Base-by-base conservation (phyloP, 1,140 invertebrate species). In the Batillaria attramentaria region DNA sequence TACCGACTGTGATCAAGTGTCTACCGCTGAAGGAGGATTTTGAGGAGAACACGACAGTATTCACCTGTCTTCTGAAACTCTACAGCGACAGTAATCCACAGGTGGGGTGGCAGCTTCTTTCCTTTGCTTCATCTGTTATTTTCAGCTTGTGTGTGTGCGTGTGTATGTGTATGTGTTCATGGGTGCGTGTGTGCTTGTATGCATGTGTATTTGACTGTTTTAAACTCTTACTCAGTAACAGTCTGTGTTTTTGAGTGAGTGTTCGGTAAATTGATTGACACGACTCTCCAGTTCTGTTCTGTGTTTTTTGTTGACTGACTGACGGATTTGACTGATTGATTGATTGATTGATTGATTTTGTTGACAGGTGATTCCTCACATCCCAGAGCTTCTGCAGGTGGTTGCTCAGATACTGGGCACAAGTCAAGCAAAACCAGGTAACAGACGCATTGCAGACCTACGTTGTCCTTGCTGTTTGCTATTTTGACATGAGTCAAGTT, bases 11-110 rank as follows among this genome's bases (percentile, higher is more conserved):
- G 66, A 89, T 96, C 0, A 91, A 93, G 79, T 93, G 94, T 87
- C 87, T 96, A 65, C 95, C 95, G 28, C 87, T 96, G 28, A 93
- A 94, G 79, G 93, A 95, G 90, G 95, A 96, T 88, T 93, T 93
- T 81, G 93, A 94, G 78, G 95, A 96, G 85, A 95, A 95, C 85
- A 92, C 93, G 35, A 93, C 94, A 33, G 93, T 96, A 8, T 94
- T 94, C 75, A 93, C 93, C 76, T 94, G 94, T 84, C 92, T 96
- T 72, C 88, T 91, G 41, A 89, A 92, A 13, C 90, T 96, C 13
- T 91, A 88, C 77, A 41, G 69, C n/a, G 74, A 76, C 37, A 84
- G 84, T 68, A 81, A 85, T 65, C 77, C 77, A 57, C 79, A 86
- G 77, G 87, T 89, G 81, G 68, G n/a, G n/a, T n/a, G n/a, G 62